These are phyloP conservation scores for Noctua janthina DNA, from an alignment of 2,888 invertebrate genomes.

Conservation along the genomic window DNA sequence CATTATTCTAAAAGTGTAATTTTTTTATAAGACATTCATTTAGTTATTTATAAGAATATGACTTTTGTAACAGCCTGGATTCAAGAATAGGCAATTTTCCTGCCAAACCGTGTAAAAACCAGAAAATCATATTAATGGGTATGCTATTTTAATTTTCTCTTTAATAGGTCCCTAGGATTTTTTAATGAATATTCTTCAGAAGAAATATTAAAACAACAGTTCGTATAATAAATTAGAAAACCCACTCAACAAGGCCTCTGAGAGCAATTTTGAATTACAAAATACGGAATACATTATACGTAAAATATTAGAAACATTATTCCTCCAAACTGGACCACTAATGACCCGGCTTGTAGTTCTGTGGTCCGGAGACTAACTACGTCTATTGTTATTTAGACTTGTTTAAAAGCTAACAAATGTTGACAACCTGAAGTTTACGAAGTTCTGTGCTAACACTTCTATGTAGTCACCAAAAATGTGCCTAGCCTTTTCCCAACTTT, in stretches of 20 bases:
- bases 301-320: conserved; percentile 46
- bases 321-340: conserved; percentile 38
- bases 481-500: no score
- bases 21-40: background rate
- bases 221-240: conserved; percentile 18
- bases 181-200: conserved; percentile 4
- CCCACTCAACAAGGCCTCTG: background rate
- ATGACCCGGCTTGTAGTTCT: conserved; percentile 30
- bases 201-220: conserved; percentile 28
- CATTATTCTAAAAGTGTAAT: background rate
- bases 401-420: background rate
- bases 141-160: conserved; percentile 1
- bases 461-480: background rate
- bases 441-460: background rate
- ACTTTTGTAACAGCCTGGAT: background rate
- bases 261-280: conserved; percentile 34
- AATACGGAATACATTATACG: conserved; percentile 18
- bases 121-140: background rate
- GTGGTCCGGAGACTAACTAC: conserved; percentile 19
- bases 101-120: background rate
- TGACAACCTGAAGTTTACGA: background rate
- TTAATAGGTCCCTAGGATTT: background rate
- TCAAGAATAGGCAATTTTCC: background rate
- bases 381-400: conserved; percentile 28
- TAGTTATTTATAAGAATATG: background rate